Percentiles rank a stretch among this genome's conserved stretches.
Conservation (phyloP, 2,113 vertebrate genomes). For the Peromyscus polionotus region DNA sequence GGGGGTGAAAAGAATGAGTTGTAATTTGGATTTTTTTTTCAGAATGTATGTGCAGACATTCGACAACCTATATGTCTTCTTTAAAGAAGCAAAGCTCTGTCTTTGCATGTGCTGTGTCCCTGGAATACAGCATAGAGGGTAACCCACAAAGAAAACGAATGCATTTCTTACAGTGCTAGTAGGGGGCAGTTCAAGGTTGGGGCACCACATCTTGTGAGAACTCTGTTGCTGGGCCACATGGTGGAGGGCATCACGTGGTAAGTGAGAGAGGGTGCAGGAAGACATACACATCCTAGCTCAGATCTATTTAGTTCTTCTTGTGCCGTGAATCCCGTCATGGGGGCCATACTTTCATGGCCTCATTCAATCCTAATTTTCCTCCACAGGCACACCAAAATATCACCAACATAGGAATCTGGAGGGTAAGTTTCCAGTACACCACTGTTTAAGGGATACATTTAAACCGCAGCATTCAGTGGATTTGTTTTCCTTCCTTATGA, state of each 20-base stretch:
- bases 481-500: constrained; percentile 47
- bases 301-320: neutral
- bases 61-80: constrained; percentile 21
- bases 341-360: neutral
- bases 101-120: neutral
- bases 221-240: neutral
- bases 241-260: neutral
- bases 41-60: constrained; percentile 2
- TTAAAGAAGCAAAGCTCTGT: constrained; percentile 17
- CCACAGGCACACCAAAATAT: neutral
- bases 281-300: neutral
- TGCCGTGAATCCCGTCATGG: neutral
- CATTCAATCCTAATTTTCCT: neutral
- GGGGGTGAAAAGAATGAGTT: constrained; percentile 21
- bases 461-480: neutral
- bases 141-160: neutral
- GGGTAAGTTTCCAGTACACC: neutral
- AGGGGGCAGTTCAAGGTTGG: neutral
- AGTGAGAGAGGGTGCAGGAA: neutral
- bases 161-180: neutral
- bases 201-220: neutral
- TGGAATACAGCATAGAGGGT: neutral
- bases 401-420: neutral
- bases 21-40: neutral
- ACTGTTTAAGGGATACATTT: neutral